Evolutionary conservation across 1,140 invertebrate species (phyloP).

Genomic region (Paralvinella palmiformis): DNA sequence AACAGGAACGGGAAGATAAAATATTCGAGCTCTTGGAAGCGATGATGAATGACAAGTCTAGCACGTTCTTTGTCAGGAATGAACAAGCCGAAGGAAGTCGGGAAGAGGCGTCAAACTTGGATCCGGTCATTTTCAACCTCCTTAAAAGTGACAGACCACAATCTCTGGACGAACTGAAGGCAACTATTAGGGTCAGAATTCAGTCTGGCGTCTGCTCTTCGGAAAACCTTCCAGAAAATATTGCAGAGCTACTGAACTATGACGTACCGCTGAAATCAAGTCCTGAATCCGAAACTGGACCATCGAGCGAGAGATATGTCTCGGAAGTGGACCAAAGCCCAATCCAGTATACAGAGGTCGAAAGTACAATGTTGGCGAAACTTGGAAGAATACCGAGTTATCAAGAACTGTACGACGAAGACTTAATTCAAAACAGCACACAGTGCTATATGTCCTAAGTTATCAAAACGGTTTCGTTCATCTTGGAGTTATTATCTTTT

Average conservation of each 20-base stretch:
- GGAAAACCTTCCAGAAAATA: not conserved
- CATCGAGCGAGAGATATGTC: not conserved
- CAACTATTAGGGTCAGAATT: too few species aligned
- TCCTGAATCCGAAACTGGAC: not conserved
- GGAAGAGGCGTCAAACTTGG: too few species aligned
- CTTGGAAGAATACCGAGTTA: slow-evolving; percentile 13
- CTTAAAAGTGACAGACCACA: too few species aligned
- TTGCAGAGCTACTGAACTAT: not conserved
- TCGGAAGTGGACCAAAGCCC: not conserved
- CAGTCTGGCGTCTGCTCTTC: not conserved
- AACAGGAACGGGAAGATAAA: too few species aligned
- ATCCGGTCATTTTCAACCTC: too few species aligned
- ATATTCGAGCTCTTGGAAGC: too few species aligned
- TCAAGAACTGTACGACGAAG: slow-evolving; percentile 17
- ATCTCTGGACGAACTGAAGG: too few species aligned
- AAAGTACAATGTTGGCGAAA: not conserved
- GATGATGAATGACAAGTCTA: too few species aligned
- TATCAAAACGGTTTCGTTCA: too few species aligned
- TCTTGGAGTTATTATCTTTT: too few species aligned
- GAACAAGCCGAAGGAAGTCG: too few species aligned
- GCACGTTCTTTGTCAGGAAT: too few species aligned
- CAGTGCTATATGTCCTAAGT: slow-evolving; percentile 17
- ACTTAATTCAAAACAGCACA: slow-evolving; percentile 13
- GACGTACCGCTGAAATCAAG: not conserved
- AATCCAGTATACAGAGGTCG: not conserved